Conservation (phyloP, 2,888 invertebrate species). For the Trypoxylon attenuatum region DNA sequence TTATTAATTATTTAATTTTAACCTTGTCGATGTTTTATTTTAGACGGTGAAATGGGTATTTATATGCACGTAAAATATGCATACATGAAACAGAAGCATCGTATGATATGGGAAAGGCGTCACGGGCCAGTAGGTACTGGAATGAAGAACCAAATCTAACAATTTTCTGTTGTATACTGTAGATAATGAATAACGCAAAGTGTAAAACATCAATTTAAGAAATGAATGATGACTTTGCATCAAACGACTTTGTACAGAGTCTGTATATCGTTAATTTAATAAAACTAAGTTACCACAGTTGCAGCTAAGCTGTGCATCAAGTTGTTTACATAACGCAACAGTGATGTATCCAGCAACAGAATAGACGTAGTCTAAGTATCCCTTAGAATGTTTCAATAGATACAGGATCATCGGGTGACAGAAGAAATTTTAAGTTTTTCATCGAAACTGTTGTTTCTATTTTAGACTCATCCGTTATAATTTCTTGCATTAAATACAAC, state of each 20-base stretch:
- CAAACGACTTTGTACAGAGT: conserved; percentile 31
- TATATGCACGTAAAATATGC: conserved; percentile 83
- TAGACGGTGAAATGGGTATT: conserved; percentile 95
- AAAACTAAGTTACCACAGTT: conserved; percentile 42
- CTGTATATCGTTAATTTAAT: conserved; percentile 21
- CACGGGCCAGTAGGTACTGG: conserved; percentile 86
- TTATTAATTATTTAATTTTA: not conserved
- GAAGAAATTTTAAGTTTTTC: no score
- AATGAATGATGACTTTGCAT: conserved; percentile 15
- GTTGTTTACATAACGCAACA: no score
- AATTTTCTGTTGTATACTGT: conserved; percentile 8
- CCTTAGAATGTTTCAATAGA: no score
- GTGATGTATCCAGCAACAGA: no score
- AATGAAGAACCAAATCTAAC: conserved; percentile 72
- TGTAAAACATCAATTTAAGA: not conserved
- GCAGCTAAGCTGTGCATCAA: no score
- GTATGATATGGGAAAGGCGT: conserved; percentile 97
- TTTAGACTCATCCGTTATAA: conserved; percentile 57
- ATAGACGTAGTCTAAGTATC: no score
- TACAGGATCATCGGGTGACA: no score
- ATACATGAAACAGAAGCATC: conserved; percentile 99
- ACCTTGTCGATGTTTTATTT: not conserved
- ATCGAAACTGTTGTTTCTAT: no score
- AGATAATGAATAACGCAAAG: conserved; percentile 28
- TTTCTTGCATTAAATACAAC: conserved; percentile 51